Conservation (phyloP, 2,797 vertebrate species). For the Chromis chromis region DNA sequence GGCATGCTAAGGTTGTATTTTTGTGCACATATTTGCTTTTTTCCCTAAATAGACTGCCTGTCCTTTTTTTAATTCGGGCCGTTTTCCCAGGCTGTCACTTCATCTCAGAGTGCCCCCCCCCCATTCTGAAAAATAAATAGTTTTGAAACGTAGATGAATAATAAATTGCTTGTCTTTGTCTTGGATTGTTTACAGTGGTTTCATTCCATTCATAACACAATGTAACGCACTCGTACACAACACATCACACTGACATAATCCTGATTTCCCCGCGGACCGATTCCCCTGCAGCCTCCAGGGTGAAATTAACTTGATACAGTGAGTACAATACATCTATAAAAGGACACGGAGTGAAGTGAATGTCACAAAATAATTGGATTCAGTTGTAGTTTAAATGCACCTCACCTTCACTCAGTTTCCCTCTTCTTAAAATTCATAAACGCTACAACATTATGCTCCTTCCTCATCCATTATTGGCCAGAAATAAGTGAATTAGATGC, state of each 20-base stretch:
- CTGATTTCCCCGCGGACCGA: slow-evolving; percentile 12
- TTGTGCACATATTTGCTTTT: slow-evolving; percentile 2
- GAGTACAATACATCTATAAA: slow-evolving; percentile 10
- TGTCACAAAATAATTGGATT: slow-evolving; percentile 6
- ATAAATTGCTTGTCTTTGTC: background rate
- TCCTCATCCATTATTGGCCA: background rate
- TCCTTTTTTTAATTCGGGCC: slow-evolving; percentile 4
- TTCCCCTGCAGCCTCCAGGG: background rate
- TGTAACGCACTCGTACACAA: slow-evolving; percentile 1
- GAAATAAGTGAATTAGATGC: slow-evolving; percentile 1
- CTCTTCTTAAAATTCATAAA: background rate
- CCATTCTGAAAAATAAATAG: background rate
- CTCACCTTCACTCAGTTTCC: background rate
- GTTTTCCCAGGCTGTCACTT: slow-evolving; percentile 22
- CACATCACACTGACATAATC: slow-evolving; percentile 11
- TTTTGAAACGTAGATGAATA: background rate
- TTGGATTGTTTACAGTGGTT: slow-evolving; percentile 5
- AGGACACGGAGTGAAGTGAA: background rate
- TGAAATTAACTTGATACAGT: slow-evolving; percentile 13
- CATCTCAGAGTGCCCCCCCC: background rate
- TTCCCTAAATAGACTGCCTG: slow-evolving; percentile 15
- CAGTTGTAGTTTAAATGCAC: background rate
- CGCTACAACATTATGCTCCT: background rate
- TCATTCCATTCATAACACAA: background rate
- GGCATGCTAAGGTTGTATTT: slow-evolving; percentile 1